Percentiles rank a stretch among this genome's conserved stretches.
phyloP scores from a whole-genome alignment of 2,888 invertebrate species.

The Microctonus hyperodae region DNA sequence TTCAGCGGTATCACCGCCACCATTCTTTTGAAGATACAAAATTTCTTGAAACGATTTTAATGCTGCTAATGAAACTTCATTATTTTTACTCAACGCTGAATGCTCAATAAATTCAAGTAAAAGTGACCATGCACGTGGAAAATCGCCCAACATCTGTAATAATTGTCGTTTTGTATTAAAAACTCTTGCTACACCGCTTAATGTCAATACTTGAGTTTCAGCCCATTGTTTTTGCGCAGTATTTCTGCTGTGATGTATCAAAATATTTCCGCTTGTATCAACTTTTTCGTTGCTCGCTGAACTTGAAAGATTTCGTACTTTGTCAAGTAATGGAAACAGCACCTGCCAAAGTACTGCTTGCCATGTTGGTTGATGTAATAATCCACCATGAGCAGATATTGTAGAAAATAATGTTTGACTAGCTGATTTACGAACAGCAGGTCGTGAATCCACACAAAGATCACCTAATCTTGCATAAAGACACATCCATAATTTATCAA shows the following conservation, averaged over 20 bases:
- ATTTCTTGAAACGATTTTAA: conserved; percentile 97
- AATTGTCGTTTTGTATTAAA: conserved; percentile 91
- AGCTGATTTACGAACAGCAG: conserved; percentile 96
- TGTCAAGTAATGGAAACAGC: conserved; percentile 91
- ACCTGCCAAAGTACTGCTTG: conserved; percentile 95
- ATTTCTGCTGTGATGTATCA: conserved; percentile 98
- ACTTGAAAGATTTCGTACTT: conserved; percentile 80
- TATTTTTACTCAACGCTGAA: conserved; percentile 89
- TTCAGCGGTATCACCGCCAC: conserved; percentile 62
- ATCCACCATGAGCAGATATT: conserved; percentile 92
- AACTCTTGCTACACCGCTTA: conserved; percentile 90
- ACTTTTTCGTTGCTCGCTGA: conserved; percentile 81
- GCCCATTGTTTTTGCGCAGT: conserved; percentile 99
- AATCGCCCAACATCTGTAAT: conserved; percentile 86
- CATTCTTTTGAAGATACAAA: conserved; percentile 72
- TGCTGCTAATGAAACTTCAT: conserved; percentile 95
- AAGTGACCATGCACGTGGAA: conserved; percentile 91
- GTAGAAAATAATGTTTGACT: conserved; percentile 98
- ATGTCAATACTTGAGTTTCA: conserved; percentile 89
- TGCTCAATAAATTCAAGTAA: conserved; percentile 94
- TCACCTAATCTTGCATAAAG: conserved; percentile 86
- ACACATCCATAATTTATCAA: conserved; percentile 97
- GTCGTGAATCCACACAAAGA: conserved; percentile 92
- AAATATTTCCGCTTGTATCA: conserved; percentile 90
- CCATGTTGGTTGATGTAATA: conserved; percentile 90